Base-by-base conservation (phyloP, 2,888 invertebrate species). In the Ormyrus pomaceus region DNA sequence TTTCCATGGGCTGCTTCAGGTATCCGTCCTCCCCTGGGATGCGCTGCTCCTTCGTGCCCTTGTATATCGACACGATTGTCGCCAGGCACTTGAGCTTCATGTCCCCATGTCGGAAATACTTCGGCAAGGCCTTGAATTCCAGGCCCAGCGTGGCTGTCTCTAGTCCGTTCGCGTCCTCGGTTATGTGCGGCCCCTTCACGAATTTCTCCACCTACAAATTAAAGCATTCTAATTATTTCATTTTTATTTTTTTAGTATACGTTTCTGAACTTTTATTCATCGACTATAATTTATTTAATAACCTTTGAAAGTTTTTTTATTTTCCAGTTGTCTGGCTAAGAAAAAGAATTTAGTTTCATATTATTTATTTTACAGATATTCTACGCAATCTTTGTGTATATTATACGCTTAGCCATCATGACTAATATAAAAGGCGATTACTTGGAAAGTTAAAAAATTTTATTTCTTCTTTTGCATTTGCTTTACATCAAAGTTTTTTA, bases 21-120 rank as follows among this genome's bases (percentile, higher is more conserved):
- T 86, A 82, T 69, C 94, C 93, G 77, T 87, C 87, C 85, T 95
- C 95, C 9, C 96, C 95, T 89, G 95, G 95, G 48, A 96, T 95
- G 86, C 96, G 96, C 89, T 96, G 96, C 89, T 96, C 96, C 91
- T 96, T 96, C 88, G 95, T 96, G 83, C 95, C 93, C 94, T 95
- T 95, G 91, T 96, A 97, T 13, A 97, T 94, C 13, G 95, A 95
- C 58, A 95, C 95, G 90, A 97, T 96, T 84, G 95, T 96, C 73
- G 96, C 96, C 88, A 96, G 93, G 92, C 97, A 97, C 92, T 96
- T 96, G 86, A 97, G 92, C 91, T 96, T 96, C 92, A 97, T 94
- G 91, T 96, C 96, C 88, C 96, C 96, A 85, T 94, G 93, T 88
- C 94, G 94, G 92, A 96, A 96, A 92, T 96, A 96, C 89, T 95